phyloP scores from a whole-genome alignment of 92 coral and sea anemone species.

The Parazoanthus swiftii region DNA sequence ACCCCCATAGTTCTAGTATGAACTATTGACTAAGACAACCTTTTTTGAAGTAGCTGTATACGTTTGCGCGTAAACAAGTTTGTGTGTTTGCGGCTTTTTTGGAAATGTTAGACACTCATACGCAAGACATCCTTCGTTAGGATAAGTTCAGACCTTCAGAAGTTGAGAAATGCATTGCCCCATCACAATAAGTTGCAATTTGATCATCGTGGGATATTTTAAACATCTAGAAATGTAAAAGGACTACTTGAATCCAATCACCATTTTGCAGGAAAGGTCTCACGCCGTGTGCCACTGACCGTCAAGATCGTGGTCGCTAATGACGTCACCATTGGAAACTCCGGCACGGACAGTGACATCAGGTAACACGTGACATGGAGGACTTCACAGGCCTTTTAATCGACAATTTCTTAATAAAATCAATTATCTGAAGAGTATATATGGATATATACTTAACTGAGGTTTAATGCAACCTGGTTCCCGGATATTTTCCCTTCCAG shows the following conservation, averaged over 20 bases:
- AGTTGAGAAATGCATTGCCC: background rate
- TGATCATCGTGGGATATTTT: background rate
- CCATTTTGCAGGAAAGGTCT: background rate
- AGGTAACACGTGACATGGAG: background rate
- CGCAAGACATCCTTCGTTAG: background rate
- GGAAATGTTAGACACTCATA: background rate
- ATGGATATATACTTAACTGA: background rate
- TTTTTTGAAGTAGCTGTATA: background rate
- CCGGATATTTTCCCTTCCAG: too few relatives aligned
- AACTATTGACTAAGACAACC: background rate
- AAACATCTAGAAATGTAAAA: background rate
- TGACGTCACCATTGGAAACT: constrained; percentile 21
- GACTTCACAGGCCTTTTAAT: background rate
- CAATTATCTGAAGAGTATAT: background rate
- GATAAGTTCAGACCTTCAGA: background rate
- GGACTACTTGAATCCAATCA: background rate
- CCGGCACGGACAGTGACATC: constrained; percentile 14
- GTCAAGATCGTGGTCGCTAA: constrained; percentile 14
- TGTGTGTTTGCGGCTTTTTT: background rate
- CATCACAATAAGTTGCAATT: background rate
- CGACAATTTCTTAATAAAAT: background rate
- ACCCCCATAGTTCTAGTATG: background rate
- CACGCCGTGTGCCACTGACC: constrained; percentile 1
- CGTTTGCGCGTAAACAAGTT: background rate
- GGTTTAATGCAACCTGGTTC: too few relatives aligned